Evolutionary conservation across 2,113 vertebrate genomes (phyloP), one percentile per base, ranked within the genome.

Genomic region (Grammomys surdaster): DNA sequence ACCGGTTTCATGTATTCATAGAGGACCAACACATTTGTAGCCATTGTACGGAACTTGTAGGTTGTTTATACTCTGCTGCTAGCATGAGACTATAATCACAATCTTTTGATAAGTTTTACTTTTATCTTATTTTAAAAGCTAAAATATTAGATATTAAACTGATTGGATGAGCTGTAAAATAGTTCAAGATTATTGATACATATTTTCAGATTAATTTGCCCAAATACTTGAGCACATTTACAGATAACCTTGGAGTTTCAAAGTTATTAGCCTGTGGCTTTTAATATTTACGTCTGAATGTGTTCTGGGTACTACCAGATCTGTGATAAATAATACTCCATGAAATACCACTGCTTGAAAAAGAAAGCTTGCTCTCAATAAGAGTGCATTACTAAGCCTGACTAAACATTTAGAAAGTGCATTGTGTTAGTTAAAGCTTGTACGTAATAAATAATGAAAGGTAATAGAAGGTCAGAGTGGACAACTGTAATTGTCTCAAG

Each of bases 351-450:
- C 31, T 63, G 28, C 24, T 89, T 72, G 67, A 58, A 81, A 87
- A 56, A 92, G 48, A 77, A 51, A 51, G 48, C 69, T 90, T 95
- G 36, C 26, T 96, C 60, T 95, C 36, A 89, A 36, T 94, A 93
- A 82, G 75, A 89, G 3, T 94, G 85, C 33, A 90, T 96, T 85
- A 93, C 73, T 56, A 97, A 75, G 81, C 77, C 92, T 95, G 51
- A 93, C 54, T 94, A 88, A 95, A 67, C 95, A 95, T 95, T 92
- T 92, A 95, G 76, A 97, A 94, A 90, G 54, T 40, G 43, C 90
- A 93, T 93, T 97, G 91, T 95, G 43, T 82, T 96, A 51, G 77
- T 84, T 85, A 96, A 90, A 91, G 81, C 87, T 85, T 77, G 5
- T 90, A 36, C 60, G 17, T 69, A 69, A 86, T 89, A 92, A 95